phyloP scores from a whole-genome alignment of 2,888 invertebrate genomes.

The Atherix ibis region DNA sequence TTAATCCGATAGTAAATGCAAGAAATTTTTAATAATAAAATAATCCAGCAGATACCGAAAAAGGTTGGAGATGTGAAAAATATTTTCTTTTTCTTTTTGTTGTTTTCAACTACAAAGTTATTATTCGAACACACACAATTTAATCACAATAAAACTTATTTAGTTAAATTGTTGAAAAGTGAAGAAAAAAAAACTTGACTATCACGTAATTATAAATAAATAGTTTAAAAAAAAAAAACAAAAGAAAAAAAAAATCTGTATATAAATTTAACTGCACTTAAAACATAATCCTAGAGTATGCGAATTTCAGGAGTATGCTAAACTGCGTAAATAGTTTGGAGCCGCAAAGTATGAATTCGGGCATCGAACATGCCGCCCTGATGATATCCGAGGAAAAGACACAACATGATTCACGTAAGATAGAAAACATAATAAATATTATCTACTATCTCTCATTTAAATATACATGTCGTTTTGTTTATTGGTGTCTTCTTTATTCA shows the following conservation, averaged over 20 bases:
- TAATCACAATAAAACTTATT: too few species aligned
- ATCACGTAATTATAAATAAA: not conserved
- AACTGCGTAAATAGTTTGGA: constrained; percentile 89
- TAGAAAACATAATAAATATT: constrained; percentile 13
- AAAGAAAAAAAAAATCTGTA: constrained; percentile 13
- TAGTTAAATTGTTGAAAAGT: too few species aligned
- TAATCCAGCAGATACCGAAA: too few species aligned
- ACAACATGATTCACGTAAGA: constrained; percentile 69
- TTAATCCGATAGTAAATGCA: too few species aligned
- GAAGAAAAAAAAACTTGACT: too few species aligned
- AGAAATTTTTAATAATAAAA: too few species aligned
- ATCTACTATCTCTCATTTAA: not conserved
- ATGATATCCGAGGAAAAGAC: constrained; percentile 64
- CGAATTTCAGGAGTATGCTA: constrained; percentile 77
- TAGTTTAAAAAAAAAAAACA: constrained; percentile 9
- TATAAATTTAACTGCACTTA: constrained; percentile 29
- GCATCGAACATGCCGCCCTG: constrained; percentile 59
- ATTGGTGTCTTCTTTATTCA: not conserved
- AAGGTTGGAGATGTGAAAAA: too few species aligned
- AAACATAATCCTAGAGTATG: constrained; percentile 39
- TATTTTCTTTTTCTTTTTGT: too few species aligned
- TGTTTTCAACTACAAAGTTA: too few species aligned
- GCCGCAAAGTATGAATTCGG: constrained; percentile 65
- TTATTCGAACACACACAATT: too few species aligned
- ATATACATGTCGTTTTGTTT: not conserved